These are phyloP conservation scores for Dastarcus helophoroides DNA, from an alignment of 2,888 invertebrate species.

Conservation along the genomic window DNA sequence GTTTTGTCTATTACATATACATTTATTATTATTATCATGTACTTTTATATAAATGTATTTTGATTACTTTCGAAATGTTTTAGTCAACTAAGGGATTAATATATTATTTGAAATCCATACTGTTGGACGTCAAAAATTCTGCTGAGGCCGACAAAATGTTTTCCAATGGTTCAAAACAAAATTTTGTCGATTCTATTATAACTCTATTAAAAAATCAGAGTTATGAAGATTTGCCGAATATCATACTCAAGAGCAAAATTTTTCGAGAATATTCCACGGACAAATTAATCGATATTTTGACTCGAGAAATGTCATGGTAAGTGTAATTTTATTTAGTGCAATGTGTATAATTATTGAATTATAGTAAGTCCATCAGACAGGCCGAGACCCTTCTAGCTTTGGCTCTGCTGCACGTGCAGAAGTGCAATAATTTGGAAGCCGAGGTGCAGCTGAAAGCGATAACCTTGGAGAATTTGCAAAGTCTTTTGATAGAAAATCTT, in stretches of 20 bases:
- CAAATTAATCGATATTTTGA: conserved; percentile 40
- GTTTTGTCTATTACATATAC: too few relatives aligned
- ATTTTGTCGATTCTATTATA: conserved; percentile 35
- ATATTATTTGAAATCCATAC: conserved; percentile 31
- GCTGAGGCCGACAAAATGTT: conserved; percentile 39
- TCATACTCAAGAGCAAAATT: conserved; percentile 42
- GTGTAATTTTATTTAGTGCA: conserved; percentile 14
- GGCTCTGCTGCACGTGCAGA: conserved; percentile 41
- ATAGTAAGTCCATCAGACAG: conserved; percentile 29
- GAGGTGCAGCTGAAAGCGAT: conserved; percentile 37
- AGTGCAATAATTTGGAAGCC: conserved; percentile 40
- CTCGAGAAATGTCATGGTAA: conserved; percentile 25
- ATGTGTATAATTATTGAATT: conserved; percentile 8
- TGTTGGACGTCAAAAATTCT: conserved; percentile 36
- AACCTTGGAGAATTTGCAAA: conserved; percentile 31
- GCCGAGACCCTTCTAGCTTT: conserved; percentile 37
- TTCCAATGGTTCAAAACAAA: conserved; percentile 28
- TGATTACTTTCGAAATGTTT: too few relatives aligned
- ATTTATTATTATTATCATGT: too few relatives aligned
- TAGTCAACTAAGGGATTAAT: conserved; percentile 32
- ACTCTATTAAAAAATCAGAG: conserved; percentile 34
- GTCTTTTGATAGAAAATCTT: conserved; percentile 38
- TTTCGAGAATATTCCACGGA: conserved; percentile 45
- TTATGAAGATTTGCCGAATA: conserved; percentile 37
- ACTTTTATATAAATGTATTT: too few relatives aligned